Evolutionary conservation across 2,113 vertebrate species (phyloP), one percentile per base, ranked within the genome.

Genomic region (Puffinus mauretanicus): DNA sequence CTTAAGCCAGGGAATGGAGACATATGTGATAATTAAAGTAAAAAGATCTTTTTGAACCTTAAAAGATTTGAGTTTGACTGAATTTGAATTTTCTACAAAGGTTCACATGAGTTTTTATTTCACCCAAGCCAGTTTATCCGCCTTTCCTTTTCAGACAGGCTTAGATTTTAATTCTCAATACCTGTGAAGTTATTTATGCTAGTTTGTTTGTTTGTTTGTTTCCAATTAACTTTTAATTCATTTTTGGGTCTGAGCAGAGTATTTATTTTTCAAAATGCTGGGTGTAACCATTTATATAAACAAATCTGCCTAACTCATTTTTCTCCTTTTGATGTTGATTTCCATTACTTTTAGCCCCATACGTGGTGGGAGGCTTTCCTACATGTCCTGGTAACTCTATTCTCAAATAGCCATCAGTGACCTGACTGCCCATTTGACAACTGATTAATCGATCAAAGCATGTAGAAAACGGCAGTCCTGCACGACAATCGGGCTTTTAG

Each of bases 151-250:
- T 93, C 76, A 96, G 72, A 96, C 95, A 88, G 88, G 67, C 72
- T 94, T 83, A 78, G 46, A 70, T 95, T 86, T 86, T 94, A 94
- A 96, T 95, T 62, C 96, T 88, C 96, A 92, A 95, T 96, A 96
- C 62, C 66, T 91, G 82, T 88, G 93, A 96, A 94, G 82, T 66
- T 83, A 76, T 80, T 96, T 96, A 95, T 96, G 66, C 52, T 79
- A 34, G 47, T 78, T 87, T 91, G 64, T 95, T 96, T 97, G 91
- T 96, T 93, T 95, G 95, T 96, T 97, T 95, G 82, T 97, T 96
- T 94, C 67, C 89, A 96, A 86, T 95, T 86, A 88, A 93, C 54
- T 95, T 85, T 95, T 79, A 93, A 96, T 94, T 87, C 18, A 69
- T 89, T 94, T 95, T 85, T 42, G 75, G 93, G 84, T 70, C 89